Conservation (phyloP, 2,797 vertebrate species). For the Bryconaethiops microstoma region DNA sequence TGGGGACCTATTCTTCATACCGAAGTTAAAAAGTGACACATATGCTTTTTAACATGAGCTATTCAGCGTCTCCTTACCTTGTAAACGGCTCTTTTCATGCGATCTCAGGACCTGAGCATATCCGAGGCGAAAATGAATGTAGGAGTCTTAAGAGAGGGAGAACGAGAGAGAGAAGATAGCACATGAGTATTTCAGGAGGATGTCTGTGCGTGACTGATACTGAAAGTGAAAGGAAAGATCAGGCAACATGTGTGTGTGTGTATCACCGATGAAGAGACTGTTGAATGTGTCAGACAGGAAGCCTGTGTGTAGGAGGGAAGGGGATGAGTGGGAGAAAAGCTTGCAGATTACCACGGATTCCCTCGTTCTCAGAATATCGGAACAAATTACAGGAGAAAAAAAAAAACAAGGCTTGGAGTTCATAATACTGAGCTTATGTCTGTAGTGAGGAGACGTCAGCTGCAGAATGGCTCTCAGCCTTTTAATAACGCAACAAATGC, state of each 20-base stretch:
- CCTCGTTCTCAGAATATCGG: slow-evolving; percentile 26
- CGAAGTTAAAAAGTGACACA: neutral
- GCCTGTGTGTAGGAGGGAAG: slow-evolving; percentile 26
- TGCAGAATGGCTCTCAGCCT: neutral
- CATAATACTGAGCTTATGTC: neutral
- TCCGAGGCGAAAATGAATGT: slow-evolving; percentile 12
- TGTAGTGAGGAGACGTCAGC: neutral
- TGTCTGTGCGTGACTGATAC: slow-evolving; percentile 35
- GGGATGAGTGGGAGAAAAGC: slow-evolving; percentile 12
- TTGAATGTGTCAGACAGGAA: slow-evolving; percentile 42
- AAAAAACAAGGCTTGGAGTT: neutral
- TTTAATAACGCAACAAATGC: slow-evolving; percentile 1
- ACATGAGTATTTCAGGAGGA: slow-evolving; percentile 28
- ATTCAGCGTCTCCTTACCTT: slow-evolving; percentile 29
- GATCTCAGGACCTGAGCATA: slow-evolving; percentile 37
- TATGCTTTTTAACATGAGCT: neutral
- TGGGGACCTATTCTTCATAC: neutral
- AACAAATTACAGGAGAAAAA: slow-evolving; percentile 22
- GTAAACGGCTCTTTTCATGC: slow-evolving; percentile 27
- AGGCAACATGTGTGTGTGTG: neutral
- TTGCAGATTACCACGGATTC: slow-evolving; percentile 24
- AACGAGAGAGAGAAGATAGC: slow-evolving; percentile 25
- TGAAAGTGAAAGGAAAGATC: slow-evolving; percentile 39
- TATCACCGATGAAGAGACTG: slow-evolving; percentile 19
- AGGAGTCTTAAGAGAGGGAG: neutral